phyloP scores from a whole-genome alignment of 2,797 vertebrate species.

The Monodelphis domestica region DNA sequence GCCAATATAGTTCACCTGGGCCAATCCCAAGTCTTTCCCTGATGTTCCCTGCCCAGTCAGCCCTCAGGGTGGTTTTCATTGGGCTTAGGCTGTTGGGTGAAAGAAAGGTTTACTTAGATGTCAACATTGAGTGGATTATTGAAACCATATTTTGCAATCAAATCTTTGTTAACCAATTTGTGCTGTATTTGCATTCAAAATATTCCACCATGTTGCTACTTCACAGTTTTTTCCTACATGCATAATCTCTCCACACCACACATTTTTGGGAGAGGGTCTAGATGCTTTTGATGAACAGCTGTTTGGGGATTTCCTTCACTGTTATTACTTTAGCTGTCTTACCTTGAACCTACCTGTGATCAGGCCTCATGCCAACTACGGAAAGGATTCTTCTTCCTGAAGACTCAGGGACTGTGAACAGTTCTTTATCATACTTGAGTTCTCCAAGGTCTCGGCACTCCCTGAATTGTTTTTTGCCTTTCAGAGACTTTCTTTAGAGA shows the following conservation, averaged over 20 bases:
- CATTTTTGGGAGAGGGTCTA: conserved; percentile 25
- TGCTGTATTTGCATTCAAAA: neutral
- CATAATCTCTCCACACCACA: conserved; percentile 1
- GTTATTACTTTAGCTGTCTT: conserved; percentile 26
- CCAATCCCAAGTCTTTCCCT: neutral
- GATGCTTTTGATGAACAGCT: neutral
- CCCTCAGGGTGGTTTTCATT: neutral
- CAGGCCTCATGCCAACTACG: neutral
- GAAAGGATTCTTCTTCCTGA: neutral
- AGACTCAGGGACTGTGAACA: neutral
- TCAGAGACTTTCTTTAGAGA: conserved; percentile 51
- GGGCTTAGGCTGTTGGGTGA: neutral
- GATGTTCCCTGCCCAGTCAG: neutral
- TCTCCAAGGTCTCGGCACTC: conserved; percentile 30
- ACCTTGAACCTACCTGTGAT: neutral
- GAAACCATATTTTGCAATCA: neutral
- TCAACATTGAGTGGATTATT: neutral
- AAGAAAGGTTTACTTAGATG: neutral
- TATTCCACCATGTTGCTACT: too few species aligned
- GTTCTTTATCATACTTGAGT: conserved; percentile 25
- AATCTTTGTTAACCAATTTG: neutral
- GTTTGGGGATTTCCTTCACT: conserved; percentile 36
- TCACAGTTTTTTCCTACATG: neutral
- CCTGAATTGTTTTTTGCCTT: conserved; percentile 54
- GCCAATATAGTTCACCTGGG: neutral